These are phyloP conservation scores for Mustela erminea DNA, from an alignment of 2,797 vertebrate species.

Conservation along the genomic window DNA sequence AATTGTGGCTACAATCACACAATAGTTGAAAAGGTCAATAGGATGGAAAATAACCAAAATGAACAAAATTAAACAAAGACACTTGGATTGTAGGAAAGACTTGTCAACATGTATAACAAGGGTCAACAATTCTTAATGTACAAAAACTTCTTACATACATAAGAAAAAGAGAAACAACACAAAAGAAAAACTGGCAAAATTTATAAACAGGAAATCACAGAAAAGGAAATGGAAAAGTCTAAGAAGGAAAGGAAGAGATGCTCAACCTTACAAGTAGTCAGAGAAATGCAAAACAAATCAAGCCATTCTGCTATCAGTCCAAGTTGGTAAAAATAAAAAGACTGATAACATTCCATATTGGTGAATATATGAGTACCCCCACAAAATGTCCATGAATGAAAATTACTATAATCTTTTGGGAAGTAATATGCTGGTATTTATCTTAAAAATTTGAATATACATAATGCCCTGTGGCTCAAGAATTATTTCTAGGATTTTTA, in stretches of 20 bases:
- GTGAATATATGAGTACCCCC: neutral
- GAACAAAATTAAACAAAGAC: conserved; percentile 3
- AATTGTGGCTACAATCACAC: neutral
- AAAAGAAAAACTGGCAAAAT: neutral
- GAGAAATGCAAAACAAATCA: conserved; percentile 19
- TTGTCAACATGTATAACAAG: neutral
- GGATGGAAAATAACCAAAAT: conserved; percentile 11
- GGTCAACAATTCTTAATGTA: neutral
- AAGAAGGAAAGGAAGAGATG: neutral
- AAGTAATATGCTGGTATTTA: neutral
- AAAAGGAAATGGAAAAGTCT: conserved; percentile 17
- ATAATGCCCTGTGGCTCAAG: neutral
- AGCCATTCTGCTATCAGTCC: neutral
- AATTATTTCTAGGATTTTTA: conserved; percentile 19
- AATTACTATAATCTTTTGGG: neutral
- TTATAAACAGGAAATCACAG: neutral
- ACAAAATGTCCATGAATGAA: neutral
- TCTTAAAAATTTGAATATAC: neutral
- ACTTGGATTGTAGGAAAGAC: neutral
- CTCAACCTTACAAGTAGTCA: neutral
- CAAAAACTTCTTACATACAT: neutral
- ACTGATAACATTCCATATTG: neutral
- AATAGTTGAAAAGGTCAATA: conserved; percentile 23
- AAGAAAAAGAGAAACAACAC: neutral
- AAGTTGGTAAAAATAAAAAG: neutral